Evolutionary conservation across 2,113 vertebrate species (phyloP).

Genomic region (Pagrus major): DNA sequence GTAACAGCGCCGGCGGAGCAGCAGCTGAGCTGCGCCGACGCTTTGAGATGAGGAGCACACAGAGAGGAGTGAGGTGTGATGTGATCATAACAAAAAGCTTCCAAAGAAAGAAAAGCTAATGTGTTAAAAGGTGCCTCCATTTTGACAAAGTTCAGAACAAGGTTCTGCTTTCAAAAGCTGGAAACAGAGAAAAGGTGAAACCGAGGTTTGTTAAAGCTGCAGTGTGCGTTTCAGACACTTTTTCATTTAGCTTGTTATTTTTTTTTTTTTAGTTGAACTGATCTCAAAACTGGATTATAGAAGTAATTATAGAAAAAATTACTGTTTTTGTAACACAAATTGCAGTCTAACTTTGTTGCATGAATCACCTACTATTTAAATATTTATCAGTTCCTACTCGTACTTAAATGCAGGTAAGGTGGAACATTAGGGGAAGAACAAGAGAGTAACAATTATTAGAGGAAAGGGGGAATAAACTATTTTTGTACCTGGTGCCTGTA

Average conservation of each 20-base stretch:
- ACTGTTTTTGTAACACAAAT: background rate
- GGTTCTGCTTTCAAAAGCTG: background rate
- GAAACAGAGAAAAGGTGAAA: background rate
- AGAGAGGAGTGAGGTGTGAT: background rate
- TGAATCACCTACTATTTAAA: background rate
- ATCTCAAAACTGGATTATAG: background rate
- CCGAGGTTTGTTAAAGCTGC: background rate
- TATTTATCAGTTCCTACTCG: background rate
- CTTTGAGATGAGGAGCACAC: background rate
- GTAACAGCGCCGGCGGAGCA: background rate
- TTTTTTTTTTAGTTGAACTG: background rate
- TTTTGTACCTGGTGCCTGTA: background rate
- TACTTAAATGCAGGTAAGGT: background rate
- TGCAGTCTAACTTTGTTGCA: background rate
- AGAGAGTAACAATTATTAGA: no score
- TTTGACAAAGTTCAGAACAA: background rate
- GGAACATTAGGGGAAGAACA: no score
- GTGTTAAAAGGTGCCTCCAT: conserved; percentile 2
- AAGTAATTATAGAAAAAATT: background rate
- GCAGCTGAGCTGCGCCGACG: background rate
- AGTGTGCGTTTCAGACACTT: background rate
- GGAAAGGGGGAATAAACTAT: background rate
- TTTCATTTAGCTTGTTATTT: background rate
- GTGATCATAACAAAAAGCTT: conserved; percentile 1
- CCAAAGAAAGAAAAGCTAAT: background rate